Conservation (phyloP, 2,113 vertebrate genomes). For the Austrofundulus limnaeus region DNA sequence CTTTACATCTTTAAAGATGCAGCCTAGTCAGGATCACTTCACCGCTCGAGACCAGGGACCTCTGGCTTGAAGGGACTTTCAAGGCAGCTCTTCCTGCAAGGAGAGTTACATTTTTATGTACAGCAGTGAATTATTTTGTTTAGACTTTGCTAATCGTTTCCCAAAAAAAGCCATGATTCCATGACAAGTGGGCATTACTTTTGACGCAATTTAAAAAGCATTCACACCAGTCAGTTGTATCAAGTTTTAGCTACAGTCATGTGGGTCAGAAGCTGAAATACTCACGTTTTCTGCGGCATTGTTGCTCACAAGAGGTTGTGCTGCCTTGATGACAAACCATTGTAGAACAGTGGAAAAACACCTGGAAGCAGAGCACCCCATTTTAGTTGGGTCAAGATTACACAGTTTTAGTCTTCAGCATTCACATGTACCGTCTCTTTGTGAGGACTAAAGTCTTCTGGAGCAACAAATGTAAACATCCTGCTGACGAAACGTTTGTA, state of each 20-base stretch:
- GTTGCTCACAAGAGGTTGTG: constrained; percentile 55
- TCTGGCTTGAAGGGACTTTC: constrained; percentile 1
- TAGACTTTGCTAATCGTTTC: too few relatives aligned
- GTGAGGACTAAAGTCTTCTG: not conserved
- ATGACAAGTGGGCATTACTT: too few relatives aligned
- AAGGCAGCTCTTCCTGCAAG: constrained; percentile 56
- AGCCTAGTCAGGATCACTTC: constrained; percentile 51
- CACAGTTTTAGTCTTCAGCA: too few relatives aligned
- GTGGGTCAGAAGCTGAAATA: not conserved
- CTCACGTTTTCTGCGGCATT: constrained; percentile 71
- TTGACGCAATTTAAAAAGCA: too few relatives aligned
- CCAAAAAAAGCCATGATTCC: too few relatives aligned
- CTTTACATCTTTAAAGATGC: not conserved
- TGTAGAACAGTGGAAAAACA: constrained; percentile 74
- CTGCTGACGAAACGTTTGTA: constrained; percentile 73
- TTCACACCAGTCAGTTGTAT: too few relatives aligned
- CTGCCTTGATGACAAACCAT: constrained; percentile 65
- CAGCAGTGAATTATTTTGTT: too few relatives aligned
- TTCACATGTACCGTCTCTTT: constrained; percentile 53
- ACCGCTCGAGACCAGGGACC: constrained; percentile 65
- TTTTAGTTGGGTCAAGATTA: not conserved
- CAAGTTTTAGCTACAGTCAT: too few relatives aligned
- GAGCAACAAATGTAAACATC: constrained; percentile 76
- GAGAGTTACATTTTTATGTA: too few relatives aligned
- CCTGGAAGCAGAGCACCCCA: constrained; percentile 21